Evolutionary conservation across 2,797 vertebrate genomes (phyloP).

Genomic region (Cynopterus sphinx): DNA sequence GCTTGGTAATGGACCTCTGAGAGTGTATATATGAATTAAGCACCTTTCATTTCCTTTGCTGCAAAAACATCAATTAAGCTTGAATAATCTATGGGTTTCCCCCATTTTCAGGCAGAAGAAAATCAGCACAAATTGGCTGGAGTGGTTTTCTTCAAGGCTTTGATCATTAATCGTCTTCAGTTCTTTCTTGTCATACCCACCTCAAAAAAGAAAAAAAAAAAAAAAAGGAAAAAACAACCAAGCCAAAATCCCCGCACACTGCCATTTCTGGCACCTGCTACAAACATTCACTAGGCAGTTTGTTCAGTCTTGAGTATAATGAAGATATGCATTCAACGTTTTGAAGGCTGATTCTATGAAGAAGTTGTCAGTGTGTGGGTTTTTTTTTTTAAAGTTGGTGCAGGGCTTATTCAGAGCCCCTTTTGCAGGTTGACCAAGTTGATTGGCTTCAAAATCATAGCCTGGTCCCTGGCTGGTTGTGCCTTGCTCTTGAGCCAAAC

Average conservation of each 20-base stretch:
- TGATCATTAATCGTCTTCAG: conserved; percentile 71
- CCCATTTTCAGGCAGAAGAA: conserved; percentile 65
- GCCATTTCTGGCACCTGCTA: not conserved
- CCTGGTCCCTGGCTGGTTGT: conserved; percentile 16
- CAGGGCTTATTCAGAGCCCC: not conserved
- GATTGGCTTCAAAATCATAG: conserved; percentile 40
- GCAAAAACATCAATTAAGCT: conserved; percentile 66
- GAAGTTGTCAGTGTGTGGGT: not conserved
- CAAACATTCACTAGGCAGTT: not conserved
- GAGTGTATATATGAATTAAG: conserved; percentile 38
- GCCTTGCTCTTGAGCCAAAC: conserved; percentile 31
- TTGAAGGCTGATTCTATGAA: not conserved
- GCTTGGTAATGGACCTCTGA: conserved; percentile 47
- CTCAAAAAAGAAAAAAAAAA: not conserved
- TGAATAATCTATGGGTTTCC: conserved; percentile 70
- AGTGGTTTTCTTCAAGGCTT: conserved; percentile 57
- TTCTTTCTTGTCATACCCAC: not conserved
- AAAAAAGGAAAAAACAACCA: not conserved
- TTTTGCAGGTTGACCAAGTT: not conserved
- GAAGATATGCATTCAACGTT: not conserved
- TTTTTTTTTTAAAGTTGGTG: not conserved
- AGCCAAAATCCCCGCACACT: not conserved
- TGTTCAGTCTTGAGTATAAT: not conserved
- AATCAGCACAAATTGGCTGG: conserved; percentile 64
- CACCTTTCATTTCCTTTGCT: conserved; percentile 71